Evolutionary conservation across 2,797 vertebrate species (phyloP).

Genomic region (Urophycis tenuis): DNA sequence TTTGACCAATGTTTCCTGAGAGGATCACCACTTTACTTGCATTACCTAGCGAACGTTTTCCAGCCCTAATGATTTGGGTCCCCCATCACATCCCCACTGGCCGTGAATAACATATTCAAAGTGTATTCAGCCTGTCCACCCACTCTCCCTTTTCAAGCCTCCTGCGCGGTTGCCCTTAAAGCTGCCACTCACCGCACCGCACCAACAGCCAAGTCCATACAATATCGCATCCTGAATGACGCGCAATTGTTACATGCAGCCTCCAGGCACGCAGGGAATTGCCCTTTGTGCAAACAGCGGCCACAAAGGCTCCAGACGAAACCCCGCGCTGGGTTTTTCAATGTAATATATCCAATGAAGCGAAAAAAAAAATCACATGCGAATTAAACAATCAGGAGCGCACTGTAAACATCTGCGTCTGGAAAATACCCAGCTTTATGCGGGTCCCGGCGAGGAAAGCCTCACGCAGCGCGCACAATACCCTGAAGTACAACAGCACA

Average conservation of each 20-base stretch:
- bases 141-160: conserved; percentile 16
- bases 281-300: conserved; percentile 28
- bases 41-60: background rate
- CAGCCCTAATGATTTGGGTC: conserved; percentile 20
- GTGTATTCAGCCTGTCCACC: conserved; percentile 26
- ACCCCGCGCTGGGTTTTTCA: background rate
- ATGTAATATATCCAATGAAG: background rate
- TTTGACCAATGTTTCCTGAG: too few relatives aligned
- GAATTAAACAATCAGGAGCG: background rate
- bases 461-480: background rate
- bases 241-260: background rate
- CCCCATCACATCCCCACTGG: conserved; percentile 18
- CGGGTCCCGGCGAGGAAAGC: background rate
- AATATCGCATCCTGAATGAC: background rate
- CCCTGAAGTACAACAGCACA: background rate
- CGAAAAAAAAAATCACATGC: conserved; percentile 17
- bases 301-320: conserved; percentile 23
- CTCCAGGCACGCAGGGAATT: conserved; percentile 5
- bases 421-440: background rate
- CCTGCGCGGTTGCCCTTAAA: conserved; percentile 22
- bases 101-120: conserved; percentile 23
- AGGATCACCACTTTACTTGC: background rate
- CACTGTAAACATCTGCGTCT: background rate
- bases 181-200: conserved; percentile 20
- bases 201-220: background rate